A percentile compares a stretch with the other conserved stretches of the same genome.
Conservation (phyloP, 2,797 vertebrate species). For the Sebastes baramenuke region DNA sequence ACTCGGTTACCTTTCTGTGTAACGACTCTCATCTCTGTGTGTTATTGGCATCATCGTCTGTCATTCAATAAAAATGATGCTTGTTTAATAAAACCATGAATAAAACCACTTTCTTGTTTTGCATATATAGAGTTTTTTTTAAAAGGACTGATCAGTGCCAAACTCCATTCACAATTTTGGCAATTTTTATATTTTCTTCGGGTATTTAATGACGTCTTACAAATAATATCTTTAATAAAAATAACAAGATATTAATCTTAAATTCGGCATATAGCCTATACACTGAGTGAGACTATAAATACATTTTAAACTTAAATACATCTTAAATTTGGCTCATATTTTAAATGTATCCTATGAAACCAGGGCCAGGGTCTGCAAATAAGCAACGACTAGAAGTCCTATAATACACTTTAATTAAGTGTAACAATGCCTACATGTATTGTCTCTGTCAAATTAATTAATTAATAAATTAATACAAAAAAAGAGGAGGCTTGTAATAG, state of each 20-base stretch:
- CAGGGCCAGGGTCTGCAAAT: no score
- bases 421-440: no score
- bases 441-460: no score
- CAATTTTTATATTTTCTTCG: background rate
- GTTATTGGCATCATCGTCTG: slow-evolving; percentile 56
- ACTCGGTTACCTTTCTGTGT: slow-evolving; percentile 40
- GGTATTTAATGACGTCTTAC: background rate
- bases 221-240: background rate
- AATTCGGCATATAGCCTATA: background rate
- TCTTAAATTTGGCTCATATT: background rate
- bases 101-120: slow-evolving; percentile 49
- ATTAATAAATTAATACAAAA: no score
- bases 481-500: background rate
- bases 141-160: background rate
- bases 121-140: slow-evolving; percentile 10
- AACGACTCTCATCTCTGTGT: slow-evolving; percentile 52
- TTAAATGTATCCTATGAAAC: no score
- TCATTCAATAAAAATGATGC: slow-evolving; percentile 70
- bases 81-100: slow-evolving; percentile 79
- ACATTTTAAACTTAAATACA: background rate
- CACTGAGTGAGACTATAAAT: background rate
- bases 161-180: background rate
- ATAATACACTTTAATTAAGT: no score
- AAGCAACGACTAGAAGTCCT: no score
- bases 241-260: background rate